Evolutionary conservation across 2,888 invertebrate genomes (phyloP).

Genomic region (Spisula subtruncata): DNA sequence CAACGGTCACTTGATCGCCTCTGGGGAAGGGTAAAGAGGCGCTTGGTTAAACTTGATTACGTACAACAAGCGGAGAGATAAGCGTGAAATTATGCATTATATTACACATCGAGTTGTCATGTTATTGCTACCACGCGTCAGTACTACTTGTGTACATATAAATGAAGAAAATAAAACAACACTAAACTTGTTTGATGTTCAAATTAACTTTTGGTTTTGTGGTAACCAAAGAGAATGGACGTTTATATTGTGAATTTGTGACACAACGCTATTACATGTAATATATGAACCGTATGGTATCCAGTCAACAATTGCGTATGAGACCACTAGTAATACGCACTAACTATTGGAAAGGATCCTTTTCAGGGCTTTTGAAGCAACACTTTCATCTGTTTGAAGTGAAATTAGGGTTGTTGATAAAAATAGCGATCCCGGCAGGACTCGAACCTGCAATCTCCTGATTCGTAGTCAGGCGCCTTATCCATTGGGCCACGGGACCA

Average conservation of each 20-base stretch:
- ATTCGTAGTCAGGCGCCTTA: constrained; percentile 7
- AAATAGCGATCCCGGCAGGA: neutral
- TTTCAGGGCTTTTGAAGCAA: no score
- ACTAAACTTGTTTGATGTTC: constrained; percentile 31
- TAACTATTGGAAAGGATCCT: no score
- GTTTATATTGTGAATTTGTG: no score
- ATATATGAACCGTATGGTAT: no score
- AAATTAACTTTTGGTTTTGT: constrained; percentile 16
- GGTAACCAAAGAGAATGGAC: neutral
- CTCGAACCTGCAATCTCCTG: constrained; percentile 6
- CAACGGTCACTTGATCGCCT: constrained; percentile 53
- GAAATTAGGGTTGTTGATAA: neutral
- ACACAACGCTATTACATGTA: neutral
- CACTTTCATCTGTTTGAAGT: no score
- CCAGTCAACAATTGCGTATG: no score
- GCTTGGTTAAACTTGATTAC: constrained; percentile 54
- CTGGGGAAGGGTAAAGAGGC: constrained; percentile 42
- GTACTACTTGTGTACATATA: constrained; percentile 21
- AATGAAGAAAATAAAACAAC: constrained; percentile 32
- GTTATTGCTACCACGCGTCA: constrained; percentile 36
- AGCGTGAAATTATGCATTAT: constrained; percentile 62
- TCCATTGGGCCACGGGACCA: neutral
- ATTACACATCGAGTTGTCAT: constrained; percentile 50
- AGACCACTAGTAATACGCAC: no score
- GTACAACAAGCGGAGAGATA: constrained; percentile 38